Evolutionary conservation across 1,140 invertebrate species (phyloP), one percentile per base, ranked within the genome.

Genomic region (Nylanderia fulva): DNA sequence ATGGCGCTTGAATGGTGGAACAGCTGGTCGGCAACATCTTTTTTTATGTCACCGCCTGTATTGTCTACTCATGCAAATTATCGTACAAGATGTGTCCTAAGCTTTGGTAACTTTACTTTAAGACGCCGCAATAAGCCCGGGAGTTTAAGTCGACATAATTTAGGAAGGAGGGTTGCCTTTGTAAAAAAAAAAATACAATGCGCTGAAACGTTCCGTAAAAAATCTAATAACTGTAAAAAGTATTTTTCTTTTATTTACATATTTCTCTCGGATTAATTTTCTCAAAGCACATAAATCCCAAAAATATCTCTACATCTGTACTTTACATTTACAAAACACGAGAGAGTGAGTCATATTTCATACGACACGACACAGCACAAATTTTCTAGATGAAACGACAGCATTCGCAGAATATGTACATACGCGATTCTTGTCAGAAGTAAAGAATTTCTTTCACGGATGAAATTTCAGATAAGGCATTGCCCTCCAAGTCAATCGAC

Each of bases 381-480:
- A 76, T 75, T 15, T 75, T 60, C 7, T 39, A 36, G 5, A 33
- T n/a, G 74, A 64, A 64, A 61, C 3, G 24, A 42, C 56, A 29
- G 39, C 27, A 54, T 29, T 76, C n/a, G 56, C 39, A 63, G 27
- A 63, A 76, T 13, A 8, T 36, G 36, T 4, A 77, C 7, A 48
- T 4, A 77, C 7, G 13, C 48, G 52, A 42, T 80, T 56, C 45
- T 71, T 36, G 39, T 63, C 64, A 29, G 33, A 77, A 18, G 48
- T 63, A 82, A 82, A 71, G 58, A 77, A 60, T 83, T 82, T 61
- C 68, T 52, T 63, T 45, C 58, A 48, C 9, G 52, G 69, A 88
- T 88, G 54, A 88, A 89, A 89, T 87, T 85, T 89, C 36, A 66
- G 54, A 76, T 87, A 85, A 87, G 48, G 27, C 45, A 76, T 52